A percentile compares a stretch with the other conserved stretches of the same genome.
Conservation (phyloP, 2,113 vertebrate genomes). For the Benitochromis conjunctus region DNA sequence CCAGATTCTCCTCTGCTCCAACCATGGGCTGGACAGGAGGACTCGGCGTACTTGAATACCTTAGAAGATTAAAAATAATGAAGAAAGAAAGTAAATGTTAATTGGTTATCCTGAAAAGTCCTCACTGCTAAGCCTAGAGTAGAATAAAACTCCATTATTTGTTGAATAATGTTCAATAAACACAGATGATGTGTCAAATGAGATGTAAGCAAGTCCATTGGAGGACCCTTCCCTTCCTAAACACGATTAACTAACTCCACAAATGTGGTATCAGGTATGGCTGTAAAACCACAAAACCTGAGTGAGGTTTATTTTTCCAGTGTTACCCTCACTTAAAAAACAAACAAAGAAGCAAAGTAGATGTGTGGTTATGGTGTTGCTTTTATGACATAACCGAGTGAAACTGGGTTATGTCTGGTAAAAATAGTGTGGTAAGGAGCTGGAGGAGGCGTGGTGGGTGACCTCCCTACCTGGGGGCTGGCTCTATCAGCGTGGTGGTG, state of each 20-base stretch:
- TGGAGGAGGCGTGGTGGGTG: neutral
- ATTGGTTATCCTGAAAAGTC: neutral
- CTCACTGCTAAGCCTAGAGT: neutral
- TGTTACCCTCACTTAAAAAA: neutral
- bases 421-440: constrained; percentile 11
- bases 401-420: constrained; percentile 28
- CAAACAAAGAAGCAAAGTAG: neutral
- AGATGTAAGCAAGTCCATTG: neutral
- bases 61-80: constrained; percentile 37
- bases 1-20: constrained; percentile 83
- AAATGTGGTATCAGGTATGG: neutral
- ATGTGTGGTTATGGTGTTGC: neutral
- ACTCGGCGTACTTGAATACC: constrained; percentile 82
- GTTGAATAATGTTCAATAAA: neutral
- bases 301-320: neutral
- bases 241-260: neutral
- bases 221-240: neutral
- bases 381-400: neutral
- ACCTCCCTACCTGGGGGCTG: constrained; percentile 84
- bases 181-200: neutral
- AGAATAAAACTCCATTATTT: neutral
- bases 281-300: neutral
- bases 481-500: constrained; percentile 96
- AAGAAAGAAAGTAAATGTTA: neutral
- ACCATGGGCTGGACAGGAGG: constrained; percentile 75